Base-by-base conservation (phyloP, 2,113 vertebrate genomes). In the Procavia capensis region DNA sequence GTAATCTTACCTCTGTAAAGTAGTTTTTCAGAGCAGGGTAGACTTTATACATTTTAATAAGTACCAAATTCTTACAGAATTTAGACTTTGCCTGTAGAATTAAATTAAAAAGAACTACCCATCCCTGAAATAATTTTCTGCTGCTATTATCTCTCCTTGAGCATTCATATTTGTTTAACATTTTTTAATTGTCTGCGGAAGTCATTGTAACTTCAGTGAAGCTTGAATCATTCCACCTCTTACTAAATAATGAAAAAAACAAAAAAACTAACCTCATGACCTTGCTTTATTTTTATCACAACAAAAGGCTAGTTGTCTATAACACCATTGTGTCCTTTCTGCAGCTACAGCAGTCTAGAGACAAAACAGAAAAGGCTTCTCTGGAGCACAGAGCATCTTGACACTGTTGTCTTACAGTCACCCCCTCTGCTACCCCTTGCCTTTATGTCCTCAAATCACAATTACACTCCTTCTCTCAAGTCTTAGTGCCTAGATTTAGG, bases 191-290 rank as follows among this genome's bases (percentile, higher is more conserved):
- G 9, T 74, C 4, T 72, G 9, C 1, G 2, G 19, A 88, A 83
- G 63, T 74, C 66, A 50, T 7, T 93, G 63, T 76, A 81, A 93
- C 85, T 91, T 87, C 84, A 91, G 0, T 5, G 14, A 85, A 47
- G 50, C 1, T 45, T 90, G 29, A 41, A 66, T 91, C 75, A 85
- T 89, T 92, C 36, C 47, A 88, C 87, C 93, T 96, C 29, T 86
- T 78, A 87, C 22, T n/a, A 93, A 89, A 84, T 43, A 94, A 76
- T 85, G 31, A 50, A 20, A 91, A 64, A 22, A 91, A 50, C 16
- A 91, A 64, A 22, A 91, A 85, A 54, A 27, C 47, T 82, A 94
- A 89, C 1, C 34, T 59, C 29, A 78, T 20, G 17, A 24, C 45
- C 81, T 10, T 59, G 70, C 22, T 87, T 88, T 68, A 9, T 50